These are phyloP conservation scores for Umimayanthus chanpuru DNA, from an alignment of 92 coral and sea anemone species.

Conservation along the genomic window DNA sequence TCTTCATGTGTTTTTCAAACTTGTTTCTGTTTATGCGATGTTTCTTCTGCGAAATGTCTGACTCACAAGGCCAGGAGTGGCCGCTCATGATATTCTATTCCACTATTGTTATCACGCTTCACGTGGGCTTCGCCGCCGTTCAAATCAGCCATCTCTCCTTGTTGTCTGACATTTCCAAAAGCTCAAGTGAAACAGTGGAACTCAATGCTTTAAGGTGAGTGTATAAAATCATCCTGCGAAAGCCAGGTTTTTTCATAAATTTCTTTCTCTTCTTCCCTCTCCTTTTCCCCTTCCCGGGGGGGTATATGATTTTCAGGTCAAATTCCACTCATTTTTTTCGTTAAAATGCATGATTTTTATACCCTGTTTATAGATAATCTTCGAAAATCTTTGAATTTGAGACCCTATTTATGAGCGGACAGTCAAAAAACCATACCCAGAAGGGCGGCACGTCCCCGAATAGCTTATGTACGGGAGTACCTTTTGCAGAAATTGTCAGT, in stretches of 20 bases:
- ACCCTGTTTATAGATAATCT: too few species aligned
- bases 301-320: too few species aligned
- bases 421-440: too few species aligned
- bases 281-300: too few species aligned
- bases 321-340: too few species aligned
- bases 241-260: background rate
- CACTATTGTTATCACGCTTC: slow-evolving; percentile 15
- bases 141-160: slow-evolving; percentile 70
- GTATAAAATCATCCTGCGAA: background rate
- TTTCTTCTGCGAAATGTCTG: slow-evolving; percentile 49
- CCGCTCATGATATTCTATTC: slow-evolving; percentile 41
- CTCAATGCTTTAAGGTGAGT: slow-evolving; percentile 66
- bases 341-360: too few species aligned
- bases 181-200: slow-evolving; percentile 46
- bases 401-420: too few species aligned
- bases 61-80: slow-evolving; percentile 24
- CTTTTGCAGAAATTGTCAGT: too few species aligned
- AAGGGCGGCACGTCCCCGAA: too few species aligned
- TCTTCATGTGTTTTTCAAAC: slow-evolving; percentile 41
- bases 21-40: slow-evolving; percentile 63
- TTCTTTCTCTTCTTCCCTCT: too few species aligned
- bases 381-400: too few species aligned
- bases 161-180: slow-evolving; percentile 49
- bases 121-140: slow-evolving; percentile 54
- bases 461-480: too few species aligned